These are phyloP conservation scores for Hyposoter dolosus DNA, from an alignment of 2,888 invertebrate genomes.

Conservation along the genomic window DNA sequence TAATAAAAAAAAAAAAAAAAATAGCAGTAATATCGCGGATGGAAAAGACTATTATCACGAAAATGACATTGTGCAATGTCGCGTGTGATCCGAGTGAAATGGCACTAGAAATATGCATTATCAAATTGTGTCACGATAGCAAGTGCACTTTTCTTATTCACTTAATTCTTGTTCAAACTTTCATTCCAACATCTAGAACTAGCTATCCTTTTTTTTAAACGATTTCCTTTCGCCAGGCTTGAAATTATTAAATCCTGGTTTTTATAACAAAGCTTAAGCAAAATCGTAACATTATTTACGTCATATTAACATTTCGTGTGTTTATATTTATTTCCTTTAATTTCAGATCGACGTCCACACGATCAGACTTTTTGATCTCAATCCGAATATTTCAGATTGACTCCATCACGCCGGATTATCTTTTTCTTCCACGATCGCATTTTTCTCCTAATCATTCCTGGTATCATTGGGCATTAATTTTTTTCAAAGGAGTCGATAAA, in stretches of 20 bases:
- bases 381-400: background rate
- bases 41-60: conserved; percentile 10
- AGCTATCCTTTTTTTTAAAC: background rate
- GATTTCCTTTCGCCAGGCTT: background rate
- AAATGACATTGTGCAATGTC: conserved; percentile 3
- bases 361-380: background rate
- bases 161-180: conserved; percentile 26
- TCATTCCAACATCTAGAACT: background rate
- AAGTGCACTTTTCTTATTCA: background rate
- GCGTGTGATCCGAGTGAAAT: background rate
- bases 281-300: background rate
- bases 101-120: background rate
- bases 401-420: background rate
- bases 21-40: too few species aligned
- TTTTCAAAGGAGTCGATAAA: background rate
- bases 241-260: background rate
- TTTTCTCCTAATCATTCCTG: background rate
- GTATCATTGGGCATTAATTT: background rate
- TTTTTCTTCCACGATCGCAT: background rate
- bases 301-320: background rate
- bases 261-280: background rate
- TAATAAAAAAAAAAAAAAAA: background rate
- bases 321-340: background rate
- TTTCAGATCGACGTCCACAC: background rate
- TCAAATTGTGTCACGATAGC: conserved; percentile 21